A percentile compares a stretch with the other conserved stretches of the same genome.
Conservation (phyloP, 2,888 invertebrate species). For the Callimorpha dominula region DNA sequence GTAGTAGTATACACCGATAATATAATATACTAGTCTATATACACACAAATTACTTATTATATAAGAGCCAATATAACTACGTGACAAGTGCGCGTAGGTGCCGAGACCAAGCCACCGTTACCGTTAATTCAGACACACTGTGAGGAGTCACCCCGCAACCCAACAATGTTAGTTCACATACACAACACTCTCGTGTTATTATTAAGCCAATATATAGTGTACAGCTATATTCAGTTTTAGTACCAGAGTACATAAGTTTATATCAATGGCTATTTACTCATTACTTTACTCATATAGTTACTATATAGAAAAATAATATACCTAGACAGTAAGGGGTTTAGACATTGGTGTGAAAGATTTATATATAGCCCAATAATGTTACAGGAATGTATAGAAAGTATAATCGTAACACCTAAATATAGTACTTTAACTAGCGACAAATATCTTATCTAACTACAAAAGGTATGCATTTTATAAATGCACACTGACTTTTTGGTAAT, state of each 20-base stretch:
- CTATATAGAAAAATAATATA: constrained; percentile 49
- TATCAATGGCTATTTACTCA: constrained; percentile 41
- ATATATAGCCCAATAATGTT: constrained; percentile 59
- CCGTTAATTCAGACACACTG: constrained; percentile 52
- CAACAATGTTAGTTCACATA: constrained; percentile 46
- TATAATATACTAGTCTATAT: constrained; percentile 64
- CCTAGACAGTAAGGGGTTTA: constrained; percentile 49
- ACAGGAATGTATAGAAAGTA: constrained; percentile 71
- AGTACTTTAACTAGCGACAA: constrained; percentile 68
- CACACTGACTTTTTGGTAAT: constrained; percentile 74
- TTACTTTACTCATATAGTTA: constrained; percentile 28
- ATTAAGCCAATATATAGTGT: constrained; percentile 50
- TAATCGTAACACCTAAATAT: constrained; percentile 58
- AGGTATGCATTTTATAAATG: constrained; percentile 76
- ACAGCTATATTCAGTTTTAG: constrained; percentile 42
- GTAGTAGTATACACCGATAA: constrained; percentile 56
- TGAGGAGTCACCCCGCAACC: constrained; percentile 43
- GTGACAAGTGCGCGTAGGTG: constrained; percentile 54
- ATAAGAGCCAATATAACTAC: constrained; percentile 54
- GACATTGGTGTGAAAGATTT: constrained; percentile 53
- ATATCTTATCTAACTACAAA: constrained; percentile 63
- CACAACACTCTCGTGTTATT: constrained; percentile 42
- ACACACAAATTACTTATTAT: constrained; percentile 59
- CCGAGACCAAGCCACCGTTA: constrained; percentile 62
- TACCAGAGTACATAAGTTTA: constrained; percentile 42